Percentiles rank a stretch among this genome's conserved stretches.
phyloP scores from a whole-genome alignment of 1,140 invertebrate species.

The Cydia fagiglandana region DNA sequence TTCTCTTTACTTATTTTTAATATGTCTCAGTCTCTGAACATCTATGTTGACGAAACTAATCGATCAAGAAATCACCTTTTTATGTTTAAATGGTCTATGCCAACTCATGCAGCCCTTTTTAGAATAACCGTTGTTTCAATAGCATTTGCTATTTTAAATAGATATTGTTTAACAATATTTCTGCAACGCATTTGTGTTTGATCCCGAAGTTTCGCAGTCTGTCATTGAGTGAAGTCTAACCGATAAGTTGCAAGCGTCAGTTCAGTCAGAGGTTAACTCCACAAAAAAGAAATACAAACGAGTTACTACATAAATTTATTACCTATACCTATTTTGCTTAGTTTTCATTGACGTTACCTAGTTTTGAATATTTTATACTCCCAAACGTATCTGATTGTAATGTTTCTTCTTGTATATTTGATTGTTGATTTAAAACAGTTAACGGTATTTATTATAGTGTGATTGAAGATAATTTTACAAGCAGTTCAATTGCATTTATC shows the following conservation, averaged over 20 bases:
- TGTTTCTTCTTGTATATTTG: neutral
- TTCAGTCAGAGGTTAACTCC: neutral
- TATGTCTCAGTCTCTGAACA: neutral
- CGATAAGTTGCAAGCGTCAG: neutral
- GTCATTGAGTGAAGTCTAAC: slow-evolving; percentile 8
- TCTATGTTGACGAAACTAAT: neutral
- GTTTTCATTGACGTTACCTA: too few relatives aligned
- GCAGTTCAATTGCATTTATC: neutral
- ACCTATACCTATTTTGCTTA: neutral
- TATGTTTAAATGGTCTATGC: neutral
- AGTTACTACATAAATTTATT: neutral
- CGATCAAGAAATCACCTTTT: neutral
- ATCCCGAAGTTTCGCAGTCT: neutral
- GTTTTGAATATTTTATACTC: too few relatives aligned
- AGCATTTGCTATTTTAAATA: neutral
- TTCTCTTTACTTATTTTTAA: neutral
- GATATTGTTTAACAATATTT: neutral
- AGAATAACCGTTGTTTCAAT: neutral
- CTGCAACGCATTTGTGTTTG: neutral
- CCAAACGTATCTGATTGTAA: too few relatives aligned
- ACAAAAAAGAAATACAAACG: neutral
- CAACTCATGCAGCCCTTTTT: neutral
- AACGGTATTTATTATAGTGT: neutral
- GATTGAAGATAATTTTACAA: neutral
- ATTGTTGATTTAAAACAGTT: neutral